Percentiles rank a stretch among this genome's conserved stretches.
These are phyloP conservation scores for Tiliacea aurago DNA, from an alignment of 2,888 invertebrate species.

Conservation along the genomic window DNA sequence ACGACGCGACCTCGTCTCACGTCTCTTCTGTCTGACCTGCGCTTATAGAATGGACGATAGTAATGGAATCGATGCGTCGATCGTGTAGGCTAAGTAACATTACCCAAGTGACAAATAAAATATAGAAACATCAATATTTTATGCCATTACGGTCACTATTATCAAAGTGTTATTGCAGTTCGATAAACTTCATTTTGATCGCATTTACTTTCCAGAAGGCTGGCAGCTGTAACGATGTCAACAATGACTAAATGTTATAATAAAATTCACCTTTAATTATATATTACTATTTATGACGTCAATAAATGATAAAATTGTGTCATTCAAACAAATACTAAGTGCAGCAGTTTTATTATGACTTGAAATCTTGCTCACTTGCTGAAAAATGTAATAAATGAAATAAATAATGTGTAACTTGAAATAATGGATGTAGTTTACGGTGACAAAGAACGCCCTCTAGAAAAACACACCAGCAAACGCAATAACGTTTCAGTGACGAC, in stretches of 20 bases:
- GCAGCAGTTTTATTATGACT: neutral
- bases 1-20: too few relatives aligned
- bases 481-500: too few relatives aligned
- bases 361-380: too few relatives aligned
- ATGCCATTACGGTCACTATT: neutral
- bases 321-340: slow-evolving; percentile 2
- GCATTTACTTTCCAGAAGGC: slow-evolving; percentile 27
- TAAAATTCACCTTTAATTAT: slow-evolving; percentile 31
- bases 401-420: too few relatives aligned
- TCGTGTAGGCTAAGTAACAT: neutral
- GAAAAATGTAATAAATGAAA: too few relatives aligned
- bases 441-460: too few relatives aligned
- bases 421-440: too few relatives aligned
- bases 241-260: slow-evolving; percentile 12
- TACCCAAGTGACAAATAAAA: neutral
- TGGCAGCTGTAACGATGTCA: slow-evolving; percentile 6
- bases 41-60: neutral
- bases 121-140: neutral
- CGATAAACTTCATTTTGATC: slow-evolving; percentile 28
- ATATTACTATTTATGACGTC: neutral
- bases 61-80: neutral
- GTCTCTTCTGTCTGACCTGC: too few relatives aligned
- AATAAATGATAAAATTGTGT: slow-evolving; percentile 26
- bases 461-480: too few relatives aligned
- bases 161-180: slow-evolving; percentile 1